Evolutionary conservation across 2,113 vertebrate genomes (phyloP).

Genomic region (Speoplatyrhinus poulsoni): DNA sequence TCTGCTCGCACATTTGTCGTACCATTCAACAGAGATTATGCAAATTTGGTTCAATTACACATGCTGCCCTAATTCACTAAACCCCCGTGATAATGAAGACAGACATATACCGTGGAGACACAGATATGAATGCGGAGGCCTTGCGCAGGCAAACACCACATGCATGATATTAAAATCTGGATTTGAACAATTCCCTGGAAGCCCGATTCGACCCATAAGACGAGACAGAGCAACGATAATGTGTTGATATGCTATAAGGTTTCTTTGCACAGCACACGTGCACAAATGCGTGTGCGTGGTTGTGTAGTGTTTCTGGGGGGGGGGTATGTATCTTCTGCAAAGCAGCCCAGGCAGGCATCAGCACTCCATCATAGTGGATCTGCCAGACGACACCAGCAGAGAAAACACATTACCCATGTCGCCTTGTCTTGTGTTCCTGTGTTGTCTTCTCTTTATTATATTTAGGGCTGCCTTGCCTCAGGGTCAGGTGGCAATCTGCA

Average conservation of each 20-base stretch:
- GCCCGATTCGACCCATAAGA: slow-evolving; percentile 21
- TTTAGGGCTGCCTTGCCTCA: slow-evolving; percentile 75
- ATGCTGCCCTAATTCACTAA: slow-evolving; percentile 70
- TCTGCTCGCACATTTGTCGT: slow-evolving; percentile 47
- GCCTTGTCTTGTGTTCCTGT: slow-evolving; percentile 68
- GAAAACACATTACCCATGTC: slow-evolving; percentile 75
- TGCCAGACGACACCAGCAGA: slow-evolving; percentile 77
- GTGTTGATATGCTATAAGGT: slow-evolving; percentile 60
- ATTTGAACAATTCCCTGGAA: slow-evolving; percentile 2
- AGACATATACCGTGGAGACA: slow-evolving; percentile 47
- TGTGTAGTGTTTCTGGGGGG: slow-evolving; percentile 20
- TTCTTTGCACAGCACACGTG: slow-evolving; percentile 34
- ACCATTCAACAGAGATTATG: slow-evolving; percentile 66
- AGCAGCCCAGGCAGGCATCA: slow-evolving; percentile 71
- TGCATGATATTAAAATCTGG: background rate
- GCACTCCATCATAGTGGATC: slow-evolving; percentile 75
- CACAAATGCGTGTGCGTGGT: background rate
- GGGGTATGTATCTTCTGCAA: slow-evolving; percentile 60
- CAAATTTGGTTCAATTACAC: slow-evolving; percentile 62
- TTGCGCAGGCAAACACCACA: background rate
- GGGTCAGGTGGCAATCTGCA: slow-evolving; percentile 78
- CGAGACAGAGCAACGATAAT: slow-evolving; percentile 49
- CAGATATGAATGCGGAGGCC: slow-evolving; percentile 4
- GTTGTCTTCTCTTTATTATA: slow-evolving; percentile 77
- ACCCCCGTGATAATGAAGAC: slow-evolving; percentile 66